phyloP scores from a whole-genome alignment of 2,888 invertebrate genomes.

The Gnatocerus cornutus region DNA sequence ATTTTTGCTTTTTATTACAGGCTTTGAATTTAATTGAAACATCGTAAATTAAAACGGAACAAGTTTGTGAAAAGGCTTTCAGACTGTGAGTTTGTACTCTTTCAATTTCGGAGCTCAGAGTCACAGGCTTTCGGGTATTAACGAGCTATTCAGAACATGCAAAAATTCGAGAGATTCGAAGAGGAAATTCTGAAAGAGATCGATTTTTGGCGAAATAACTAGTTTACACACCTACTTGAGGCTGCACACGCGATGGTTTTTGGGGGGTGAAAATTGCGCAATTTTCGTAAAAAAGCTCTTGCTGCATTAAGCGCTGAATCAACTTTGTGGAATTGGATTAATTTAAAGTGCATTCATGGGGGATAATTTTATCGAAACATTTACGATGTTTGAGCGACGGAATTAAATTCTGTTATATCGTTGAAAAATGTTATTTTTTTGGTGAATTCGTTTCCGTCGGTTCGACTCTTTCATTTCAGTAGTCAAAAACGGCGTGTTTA shows the following conservation, averaged over 20 bases:
- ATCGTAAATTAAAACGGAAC: slow-evolving; percentile 14
- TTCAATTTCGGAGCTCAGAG: not conserved
- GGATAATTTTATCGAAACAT: too few relatives aligned
- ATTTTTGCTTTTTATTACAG: not conserved
- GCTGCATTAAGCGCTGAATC: too few relatives aligned
- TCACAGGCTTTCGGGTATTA: slow-evolving; percentile 8
- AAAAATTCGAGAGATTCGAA: not conserved
- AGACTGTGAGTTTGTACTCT: slow-evolving; percentile 8
- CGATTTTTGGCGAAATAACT: slow-evolving; percentile 11
- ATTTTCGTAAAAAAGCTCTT: not conserved
- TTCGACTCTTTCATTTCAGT: too few relatives aligned
- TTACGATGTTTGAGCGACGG: too few relatives aligned
- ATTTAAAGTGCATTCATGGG: too few relatives aligned
- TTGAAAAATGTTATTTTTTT: too few relatives aligned
- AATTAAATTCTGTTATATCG: too few relatives aligned
- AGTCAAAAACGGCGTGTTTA: too few relatives aligned
- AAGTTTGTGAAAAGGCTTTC: not conserved
- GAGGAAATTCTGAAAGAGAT: slow-evolving; percentile 1
- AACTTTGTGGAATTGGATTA: too few relatives aligned
- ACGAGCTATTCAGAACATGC: slow-evolving; percentile 10
- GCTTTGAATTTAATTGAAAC: slow-evolving; percentile 5
- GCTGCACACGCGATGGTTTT: not conserved
- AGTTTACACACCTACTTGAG: slow-evolving; percentile 9
- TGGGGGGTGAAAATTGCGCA: not conserved
- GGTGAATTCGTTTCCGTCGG: too few relatives aligned